Evolutionary conservation across 2,888 invertebrate species (phyloP), one percentile per base, ranked within the genome.

Genomic region (Amphipyra berbera): DNA sequence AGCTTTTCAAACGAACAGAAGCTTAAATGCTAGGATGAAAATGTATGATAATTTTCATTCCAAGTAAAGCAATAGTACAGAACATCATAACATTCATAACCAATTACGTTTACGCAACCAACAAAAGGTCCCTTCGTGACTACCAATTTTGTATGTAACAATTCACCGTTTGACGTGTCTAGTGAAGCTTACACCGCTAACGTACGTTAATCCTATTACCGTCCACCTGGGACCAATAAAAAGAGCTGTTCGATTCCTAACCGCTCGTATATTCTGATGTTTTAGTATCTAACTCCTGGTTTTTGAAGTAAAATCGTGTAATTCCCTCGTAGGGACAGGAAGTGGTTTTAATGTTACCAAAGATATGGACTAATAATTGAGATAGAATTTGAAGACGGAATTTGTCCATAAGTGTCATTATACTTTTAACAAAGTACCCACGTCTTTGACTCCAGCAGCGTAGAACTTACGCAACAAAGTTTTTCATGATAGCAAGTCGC

Each of bases 201-300:
- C 60, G 72, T 69, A 63, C 73, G 64, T 66, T 85, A 85, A 85
- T 85, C 85, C 79, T 81, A 79, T 83, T 82, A 84, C 64, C 67
- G 58, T 50, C 67, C 83, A 82, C 78, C 78, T 78, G 85, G 79
- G 84, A 49, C 73, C 80, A 64, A 82, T 85, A 82, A 82, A 81
- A 78, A 67, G 46, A 63, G 58, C 61, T 64, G 63, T 63, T 77
- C 67, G 57, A 70, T 73, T 66, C 47, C 62, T 56, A 73, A 55
- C 45, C 55, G 37, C 47, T 46, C 61, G 56, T 75, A 62, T 62
- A 74, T 65, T 56, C 53, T 60, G 48, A 62, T 73, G 69, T 57
- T 77, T 73, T 73, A 61, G 44, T 64, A 62, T 50, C 48, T 12
- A 42, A 42, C 49, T 61, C 50, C 38, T 52, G 64, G 15, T 64